These are phyloP conservation scores for Dasypolia templi DNA, from an alignment of 2,888 invertebrate genomes.

Conservation along the genomic window DNA sequence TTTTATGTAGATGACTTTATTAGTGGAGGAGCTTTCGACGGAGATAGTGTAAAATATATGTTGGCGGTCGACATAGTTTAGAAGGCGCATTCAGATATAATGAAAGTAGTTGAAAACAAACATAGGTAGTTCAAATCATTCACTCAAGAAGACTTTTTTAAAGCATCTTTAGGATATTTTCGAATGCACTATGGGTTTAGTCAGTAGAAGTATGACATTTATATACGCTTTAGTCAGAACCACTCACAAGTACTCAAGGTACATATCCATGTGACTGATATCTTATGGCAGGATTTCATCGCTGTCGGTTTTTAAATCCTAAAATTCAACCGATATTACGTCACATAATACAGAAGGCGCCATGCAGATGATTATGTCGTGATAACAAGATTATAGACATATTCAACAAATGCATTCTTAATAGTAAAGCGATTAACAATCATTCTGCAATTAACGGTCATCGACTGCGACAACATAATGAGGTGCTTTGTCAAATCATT, in stretches of 20 bases:
- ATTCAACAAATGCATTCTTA: conserved; percentile 48
- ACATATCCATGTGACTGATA: not conserved
- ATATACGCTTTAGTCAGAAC: not conserved
- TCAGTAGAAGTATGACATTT: not conserved
- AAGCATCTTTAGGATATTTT: not conserved
- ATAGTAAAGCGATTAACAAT: conserved; percentile 48
- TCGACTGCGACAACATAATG: conserved; percentile 49
- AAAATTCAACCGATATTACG: accelerated
- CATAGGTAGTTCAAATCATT: not conserved
- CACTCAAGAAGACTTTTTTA: not conserved
- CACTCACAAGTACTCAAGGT: not conserved
- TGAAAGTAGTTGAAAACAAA: not conserved
- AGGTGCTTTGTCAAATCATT: conserved; percentile 44
- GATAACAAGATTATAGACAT: conserved; percentile 17
- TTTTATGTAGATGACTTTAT: conserved; percentile 50
- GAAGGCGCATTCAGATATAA: not conserved
- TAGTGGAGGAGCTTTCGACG: conserved; percentile 33
- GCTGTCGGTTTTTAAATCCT: not conserved
- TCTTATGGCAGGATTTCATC: not conserved
- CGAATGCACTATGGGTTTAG: not conserved
- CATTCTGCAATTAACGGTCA: conserved; percentile 51
- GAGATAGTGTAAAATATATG: conserved; percentile 14
- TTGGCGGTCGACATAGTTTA: conserved; percentile 8
- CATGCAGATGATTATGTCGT: conserved; percentile 22
- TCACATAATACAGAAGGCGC: conserved; percentile 18